phyloP scores from a whole-genome alignment of 2,797 vertebrate genomes.

The Onychomys torridus region DNA sequence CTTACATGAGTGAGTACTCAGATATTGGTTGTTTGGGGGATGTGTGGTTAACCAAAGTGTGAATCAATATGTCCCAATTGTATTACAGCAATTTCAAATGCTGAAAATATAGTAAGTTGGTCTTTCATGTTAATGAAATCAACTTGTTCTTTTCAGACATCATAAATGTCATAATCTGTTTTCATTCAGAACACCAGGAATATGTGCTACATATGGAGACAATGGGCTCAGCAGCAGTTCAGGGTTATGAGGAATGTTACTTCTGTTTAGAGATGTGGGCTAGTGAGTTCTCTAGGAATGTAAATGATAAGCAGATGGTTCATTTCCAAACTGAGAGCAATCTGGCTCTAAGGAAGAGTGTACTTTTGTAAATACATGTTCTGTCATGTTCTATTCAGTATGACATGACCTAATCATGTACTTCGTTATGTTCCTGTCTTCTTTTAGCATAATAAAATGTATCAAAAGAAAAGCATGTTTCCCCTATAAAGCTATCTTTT shows the following conservation, averaged over 20 bases:
- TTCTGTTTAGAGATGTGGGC: conserved; percentile 71
- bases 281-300: conserved; percentile 74
- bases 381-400: conserved; percentile 66
- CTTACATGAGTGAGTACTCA: background rate
- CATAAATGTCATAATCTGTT: conserved; percentile 75
- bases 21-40: background rate
- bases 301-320: conserved; percentile 84
- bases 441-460: conserved; percentile 26
- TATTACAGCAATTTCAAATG: conserved; percentile 57
- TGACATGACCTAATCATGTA: conserved; percentile 49
- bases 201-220: conserved; percentile 72
- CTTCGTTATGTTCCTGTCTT: background rate
- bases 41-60: conserved; percentile 42
- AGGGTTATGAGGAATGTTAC: conserved; percentile 67
- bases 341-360: conserved; percentile 68
- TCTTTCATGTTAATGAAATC: conserved; percentile 67
- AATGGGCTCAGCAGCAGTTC: conserved; percentile 43
- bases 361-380: conserved; percentile 41
- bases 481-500: background rate
- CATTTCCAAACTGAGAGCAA: conserved; percentile 78
- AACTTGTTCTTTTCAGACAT: conserved; percentile 62
- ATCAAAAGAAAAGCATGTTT: conserved; percentile 50
- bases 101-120: conserved; percentile 41
- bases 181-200: conserved; percentile 70
- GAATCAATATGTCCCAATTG: conserved; percentile 48